Evolutionary conservation across 2,888 invertebrate species (phyloP).

Genomic region (Diadegma fenestrale): DNA sequence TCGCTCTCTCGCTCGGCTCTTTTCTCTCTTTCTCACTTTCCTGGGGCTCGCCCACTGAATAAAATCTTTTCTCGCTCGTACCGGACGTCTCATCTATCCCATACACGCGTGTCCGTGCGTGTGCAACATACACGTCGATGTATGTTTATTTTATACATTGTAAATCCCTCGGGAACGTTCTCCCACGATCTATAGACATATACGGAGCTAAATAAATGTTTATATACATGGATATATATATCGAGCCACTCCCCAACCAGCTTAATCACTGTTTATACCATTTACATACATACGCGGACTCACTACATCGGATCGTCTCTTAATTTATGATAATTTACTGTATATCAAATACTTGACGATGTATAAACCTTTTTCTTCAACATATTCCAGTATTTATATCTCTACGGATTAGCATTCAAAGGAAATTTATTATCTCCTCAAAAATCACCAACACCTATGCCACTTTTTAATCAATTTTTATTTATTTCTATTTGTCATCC

Average conservation of each 20-base stretch:
- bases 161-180: slow-evolving; percentile 54
- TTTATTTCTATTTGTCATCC: background rate
- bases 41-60: slow-evolving; percentile 61
- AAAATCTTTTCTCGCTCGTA: slow-evolving; percentile 40
- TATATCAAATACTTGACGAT: slow-evolving; percentile 55
- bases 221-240: background rate
- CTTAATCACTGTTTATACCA: slow-evolving; percentile 64
- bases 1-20: slow-evolving; percentile 1
- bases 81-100: slow-evolving; percentile 57
- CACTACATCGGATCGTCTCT: slow-evolving; percentile 49
- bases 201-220: background rate
- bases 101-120: background rate
- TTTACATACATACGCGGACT: slow-evolving; percentile 59
- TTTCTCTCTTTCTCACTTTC: background rate
- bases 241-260: slow-evolving; percentile 58
- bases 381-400: slow-evolving; percentile 20
- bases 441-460: slow-evolving; percentile 6
- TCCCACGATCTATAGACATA: slow-evolving; percentile 51
- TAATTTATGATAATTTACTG: slow-evolving; percentile 64
- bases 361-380: background rate
- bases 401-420: slow-evolving; percentile 69
- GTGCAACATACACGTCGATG: background rate
- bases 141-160: background rate
- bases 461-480: background rate
- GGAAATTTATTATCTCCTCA: slow-evolving; percentile 65